Percentiles rank a stretch among this genome's conserved stretches.
These are phyloP conservation scores for Asarcornis scutulata DNA, from an alignment of 2,113 vertebrate genomes.

Conservation along the genomic window DNA sequence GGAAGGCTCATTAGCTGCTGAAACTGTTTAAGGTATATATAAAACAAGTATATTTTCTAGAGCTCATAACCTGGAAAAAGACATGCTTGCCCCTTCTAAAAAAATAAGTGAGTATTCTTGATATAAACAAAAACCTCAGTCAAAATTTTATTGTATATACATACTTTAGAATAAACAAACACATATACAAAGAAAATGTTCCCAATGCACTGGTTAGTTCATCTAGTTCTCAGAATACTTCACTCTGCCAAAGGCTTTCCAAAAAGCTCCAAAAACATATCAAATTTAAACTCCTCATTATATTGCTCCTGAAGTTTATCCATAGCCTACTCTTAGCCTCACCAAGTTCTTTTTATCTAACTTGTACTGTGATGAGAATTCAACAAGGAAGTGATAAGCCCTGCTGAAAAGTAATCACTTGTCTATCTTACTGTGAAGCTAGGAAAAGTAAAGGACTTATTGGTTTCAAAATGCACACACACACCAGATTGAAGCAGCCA, in stretches of 20 bases:
- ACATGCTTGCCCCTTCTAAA: accelerated
- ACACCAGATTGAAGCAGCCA: background rate
- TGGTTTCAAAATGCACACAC: background rate
- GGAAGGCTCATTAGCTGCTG: background rate
- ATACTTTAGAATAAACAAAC: background rate
- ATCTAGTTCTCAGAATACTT: background rate
- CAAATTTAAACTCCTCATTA: background rate
- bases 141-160: background rate
- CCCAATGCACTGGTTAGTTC: background rate
- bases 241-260: background rate
- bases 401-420: background rate
- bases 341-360: background rate
- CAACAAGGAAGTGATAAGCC: background rate
- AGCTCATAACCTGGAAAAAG: background rate
- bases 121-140: background rate
- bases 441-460: background rate
- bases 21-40: background rate
- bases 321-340: background rate
- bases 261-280: background rate
- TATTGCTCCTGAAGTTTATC: background rate
- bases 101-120: background rate
- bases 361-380: background rate
- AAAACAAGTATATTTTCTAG: background rate
- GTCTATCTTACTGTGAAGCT: background rate
- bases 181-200: background rate